A percentile compares a stretch with the other conserved stretches of the same genome.
Conservation (phyloP, 2,888 invertebrate species). For the Amphipoea oculea region DNA sequence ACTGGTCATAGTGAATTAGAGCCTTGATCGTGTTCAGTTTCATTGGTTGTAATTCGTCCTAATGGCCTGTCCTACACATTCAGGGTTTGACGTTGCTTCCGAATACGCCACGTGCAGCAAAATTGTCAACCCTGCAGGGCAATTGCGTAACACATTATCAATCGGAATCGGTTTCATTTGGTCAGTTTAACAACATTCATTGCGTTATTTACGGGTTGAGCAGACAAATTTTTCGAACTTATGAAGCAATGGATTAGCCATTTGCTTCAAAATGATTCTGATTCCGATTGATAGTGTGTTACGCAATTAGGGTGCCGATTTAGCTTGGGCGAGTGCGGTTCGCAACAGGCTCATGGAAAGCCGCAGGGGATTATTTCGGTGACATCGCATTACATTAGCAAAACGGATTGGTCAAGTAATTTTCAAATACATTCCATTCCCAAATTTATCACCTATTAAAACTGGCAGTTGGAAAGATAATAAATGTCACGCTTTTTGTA, state of each 20-base stretch:
- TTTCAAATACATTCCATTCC: not conserved
- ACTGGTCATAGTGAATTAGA: too few species aligned
- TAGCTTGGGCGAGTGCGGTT: too few species aligned
- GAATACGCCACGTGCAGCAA: not conserved
- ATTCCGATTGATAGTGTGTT: too few species aligned
- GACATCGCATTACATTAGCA: not conserved
- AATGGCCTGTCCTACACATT: not conserved
- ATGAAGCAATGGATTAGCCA: too few species aligned
- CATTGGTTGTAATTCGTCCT: not conserved
- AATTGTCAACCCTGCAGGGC: too few species aligned
- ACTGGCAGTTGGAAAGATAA: not conserved
- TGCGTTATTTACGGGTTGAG: too few species aligned
- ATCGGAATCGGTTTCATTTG: too few species aligned
- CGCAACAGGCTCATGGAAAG: not conserved
- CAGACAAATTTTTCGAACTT: too few species aligned
- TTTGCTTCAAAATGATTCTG: too few species aligned
- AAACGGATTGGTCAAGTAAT: not conserved
- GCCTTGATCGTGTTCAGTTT: not conserved
- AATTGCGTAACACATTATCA: too few species aligned
- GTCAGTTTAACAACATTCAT: too few species aligned
- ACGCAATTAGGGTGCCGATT: too few species aligned
- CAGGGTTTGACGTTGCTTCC: not conserved
- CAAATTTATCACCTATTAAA: not conserved
- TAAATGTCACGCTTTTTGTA: not conserved
- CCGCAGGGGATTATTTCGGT: not conserved